Percentiles rank a stretch among this genome's conserved stretches.
Conservation (phyloP, 2,888 invertebrate species). For the Marasmarcha lunaedactyla region DNA sequence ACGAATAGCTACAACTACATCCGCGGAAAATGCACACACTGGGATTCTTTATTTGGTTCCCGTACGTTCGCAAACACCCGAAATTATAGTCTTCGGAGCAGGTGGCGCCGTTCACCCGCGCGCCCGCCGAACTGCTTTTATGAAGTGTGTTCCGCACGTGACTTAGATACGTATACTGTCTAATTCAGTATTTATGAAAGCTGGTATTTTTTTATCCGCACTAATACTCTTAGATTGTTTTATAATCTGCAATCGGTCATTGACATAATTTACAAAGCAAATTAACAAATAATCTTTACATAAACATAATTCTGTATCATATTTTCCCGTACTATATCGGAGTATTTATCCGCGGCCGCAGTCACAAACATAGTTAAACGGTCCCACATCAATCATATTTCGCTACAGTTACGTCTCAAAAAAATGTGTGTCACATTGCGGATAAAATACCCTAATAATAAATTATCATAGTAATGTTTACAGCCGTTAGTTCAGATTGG, state of each 20-base stretch:
- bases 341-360: conserved; percentile 10
- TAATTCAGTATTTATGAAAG: too few relatives aligned
- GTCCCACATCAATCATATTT: conserved; percentile 59
- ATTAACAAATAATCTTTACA: too few relatives aligned
- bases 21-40: conserved; percentile 54
- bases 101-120: conserved; percentile 32
- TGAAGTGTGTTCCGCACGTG: conserved; percentile 1
- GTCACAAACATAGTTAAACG: conserved; percentile 44
- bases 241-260: too few relatives aligned
- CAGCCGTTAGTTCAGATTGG: conserved; percentile 59
- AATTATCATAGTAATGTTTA: conserved; percentile 65
- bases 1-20: conserved; percentile 50
- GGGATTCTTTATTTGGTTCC: conserved; percentile 49
- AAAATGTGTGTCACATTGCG: conserved; percentile 65
- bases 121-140: conserved; percentile 4
- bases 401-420: conserved; percentile 63
- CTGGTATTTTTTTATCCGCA: too few relatives aligned
- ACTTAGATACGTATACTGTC: background rate
- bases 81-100: conserved; percentile 42
- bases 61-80: conserved; percentile 33
- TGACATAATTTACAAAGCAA: too few relatives aligned
- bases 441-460: conserved; percentile 66
- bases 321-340: too few relatives aligned
- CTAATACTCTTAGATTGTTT: too few relatives aligned
- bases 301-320: too few relatives aligned